These are phyloP conservation scores for Pempheris klunzingeri DNA, from an alignment of 2,797 vertebrate genomes.

Conservation along the genomic window DNA sequence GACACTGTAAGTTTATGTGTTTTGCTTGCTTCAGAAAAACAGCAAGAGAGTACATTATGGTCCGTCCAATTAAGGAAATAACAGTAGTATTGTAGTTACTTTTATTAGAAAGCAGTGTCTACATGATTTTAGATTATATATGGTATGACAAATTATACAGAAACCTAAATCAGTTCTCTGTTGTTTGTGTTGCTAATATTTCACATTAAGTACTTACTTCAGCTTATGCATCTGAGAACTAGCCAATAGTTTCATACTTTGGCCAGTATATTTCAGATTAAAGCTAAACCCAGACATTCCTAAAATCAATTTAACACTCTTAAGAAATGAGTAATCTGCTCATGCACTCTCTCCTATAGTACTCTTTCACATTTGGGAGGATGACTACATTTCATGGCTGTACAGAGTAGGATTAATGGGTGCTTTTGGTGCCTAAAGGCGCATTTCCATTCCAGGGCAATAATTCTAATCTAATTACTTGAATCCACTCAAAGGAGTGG, in stretches of 20 bases:
- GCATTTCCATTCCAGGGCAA: slow-evolving; percentile 79
- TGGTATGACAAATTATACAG: background rate
- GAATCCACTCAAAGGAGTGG: slow-evolving; percentile 82
- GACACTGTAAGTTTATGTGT: background rate
- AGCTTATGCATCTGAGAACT: slow-evolving; percentile 49
- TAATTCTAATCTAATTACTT: slow-evolving; percentile 88
- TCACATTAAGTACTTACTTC: slow-evolving; percentile 34
- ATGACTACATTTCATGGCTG: slow-evolving; percentile 78
- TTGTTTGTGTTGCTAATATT: slow-evolving; percentile 17
- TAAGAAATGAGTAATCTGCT: slow-evolving; percentile 80
- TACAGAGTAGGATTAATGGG: slow-evolving; percentile 80
- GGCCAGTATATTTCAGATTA: slow-evolving; percentile 69
- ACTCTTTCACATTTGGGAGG: slow-evolving; percentile 70
- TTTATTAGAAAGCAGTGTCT: background rate
- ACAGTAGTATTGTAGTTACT: background rate
- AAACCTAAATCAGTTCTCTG: background rate
- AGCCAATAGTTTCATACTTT: slow-evolving; percentile 51
- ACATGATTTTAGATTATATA: slow-evolving; percentile 29
- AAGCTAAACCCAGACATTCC: slow-evolving; percentile 69
- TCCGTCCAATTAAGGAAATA: background rate
- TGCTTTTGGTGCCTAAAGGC: slow-evolving; percentile 78
- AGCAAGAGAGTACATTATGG: background rate
- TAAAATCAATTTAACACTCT: slow-evolving; percentile 82
- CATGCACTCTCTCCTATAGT: slow-evolving; percentile 64
- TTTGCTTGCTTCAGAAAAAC: background rate